Evolutionary conservation across 2,797 vertebrate genomes (phyloP).

Genomic region (Betta splendens): DNA sequence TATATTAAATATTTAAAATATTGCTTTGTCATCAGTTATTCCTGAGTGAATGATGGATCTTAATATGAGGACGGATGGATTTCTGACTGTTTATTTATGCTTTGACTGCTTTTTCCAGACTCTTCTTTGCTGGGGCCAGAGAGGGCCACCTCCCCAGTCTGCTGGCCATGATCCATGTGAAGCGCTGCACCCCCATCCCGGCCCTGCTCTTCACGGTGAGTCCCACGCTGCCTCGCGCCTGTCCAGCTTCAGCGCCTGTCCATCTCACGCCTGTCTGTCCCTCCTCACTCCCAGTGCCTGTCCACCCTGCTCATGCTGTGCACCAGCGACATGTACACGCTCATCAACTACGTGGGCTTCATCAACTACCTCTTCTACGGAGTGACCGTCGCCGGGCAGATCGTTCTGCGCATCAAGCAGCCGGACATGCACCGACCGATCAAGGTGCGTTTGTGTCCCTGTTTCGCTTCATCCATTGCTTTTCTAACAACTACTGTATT

Average conservation of each 20-base stretch:
- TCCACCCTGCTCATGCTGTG: slow-evolving; percentile 95
- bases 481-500: no score
- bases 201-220: slow-evolving; percentile 92
- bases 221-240: no score
- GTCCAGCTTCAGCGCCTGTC: no score
- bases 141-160: slow-evolving; percentile 93
- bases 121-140: slow-evolving; percentile 94
- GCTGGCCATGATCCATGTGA: slow-evolving; percentile 93
- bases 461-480: neutral
- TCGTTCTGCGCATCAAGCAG: slow-evolving; percentile 88
- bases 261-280: neutral
- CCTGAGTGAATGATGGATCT: no score
- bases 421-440: slow-evolving; percentile 89
- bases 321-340: slow-evolving; percentile 95
- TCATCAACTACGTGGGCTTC: slow-evolving; percentile 96
- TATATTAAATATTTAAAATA: no score
- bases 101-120: slow-evolving; percentile 67
- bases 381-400: slow-evolving; percentile 92
- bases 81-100: neutral
- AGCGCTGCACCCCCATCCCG: slow-evolving; percentile 92
- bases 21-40: no score
- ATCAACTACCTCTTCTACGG: slow-evolving; percentile 98
- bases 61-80: no score
- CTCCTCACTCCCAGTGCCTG: slow-evolving; percentile 79
- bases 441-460: slow-evolving; percentile 78